phyloP scores from a whole-genome alignment of 2,888 invertebrate genomes.

The Caenorhabditis panamensis region DNA sequence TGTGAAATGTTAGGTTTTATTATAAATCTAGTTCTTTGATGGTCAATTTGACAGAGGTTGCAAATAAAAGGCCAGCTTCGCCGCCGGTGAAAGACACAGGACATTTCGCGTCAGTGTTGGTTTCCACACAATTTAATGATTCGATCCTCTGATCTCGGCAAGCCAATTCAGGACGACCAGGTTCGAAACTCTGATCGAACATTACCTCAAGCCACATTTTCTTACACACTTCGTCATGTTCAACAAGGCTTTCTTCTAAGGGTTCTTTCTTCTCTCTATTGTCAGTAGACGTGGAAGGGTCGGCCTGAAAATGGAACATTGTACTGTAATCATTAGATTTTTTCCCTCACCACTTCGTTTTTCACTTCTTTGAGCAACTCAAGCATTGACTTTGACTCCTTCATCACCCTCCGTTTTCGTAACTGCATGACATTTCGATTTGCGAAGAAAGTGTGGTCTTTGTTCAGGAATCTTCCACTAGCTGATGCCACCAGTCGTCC shows the following conservation, averaged over 20 bases:
- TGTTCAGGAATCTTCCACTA: slow-evolving; percentile 26
- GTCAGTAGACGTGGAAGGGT: not conserved
- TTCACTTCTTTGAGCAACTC: slow-evolving; percentile 19
- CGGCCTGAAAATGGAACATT: not conserved
- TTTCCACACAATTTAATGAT: slow-evolving; percentile 52
- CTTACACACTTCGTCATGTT: slow-evolving; percentile 45
- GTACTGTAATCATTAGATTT: not conserved
- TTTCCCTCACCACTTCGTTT: slow-evolving; percentile 3
- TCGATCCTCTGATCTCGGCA: slow-evolving; percentile 58
- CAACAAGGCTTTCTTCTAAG: slow-evolving; percentile 31
- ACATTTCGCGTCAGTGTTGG: not conserved
- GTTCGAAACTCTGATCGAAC: slow-evolving; percentile 37
- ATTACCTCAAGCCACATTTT: slow-evolving; percentile 64
- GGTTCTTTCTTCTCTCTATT: slow-evolving; percentile 22
- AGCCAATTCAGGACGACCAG: slow-evolving; percentile 21
- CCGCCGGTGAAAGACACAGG: slow-evolving; percentile 60
- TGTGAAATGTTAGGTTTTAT: not conserved
- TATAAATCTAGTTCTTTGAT: slow-evolving; percentile 26
- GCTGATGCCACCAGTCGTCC: slow-evolving; percentile 52
- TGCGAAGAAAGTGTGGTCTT: slow-evolving; percentile 22
- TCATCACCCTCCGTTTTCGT: slow-evolving; percentile 19
- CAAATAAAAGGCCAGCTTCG: slow-evolving; percentile 66
- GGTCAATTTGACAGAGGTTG: slow-evolving; percentile 14
- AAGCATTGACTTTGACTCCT: not conserved
- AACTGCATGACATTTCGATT: slow-evolving; percentile 30